Percentiles rank a stretch among this genome's conserved stretches.
Conservation (phyloP, 2,888 invertebrate genomes). For the Penaeus monodon region DNA sequence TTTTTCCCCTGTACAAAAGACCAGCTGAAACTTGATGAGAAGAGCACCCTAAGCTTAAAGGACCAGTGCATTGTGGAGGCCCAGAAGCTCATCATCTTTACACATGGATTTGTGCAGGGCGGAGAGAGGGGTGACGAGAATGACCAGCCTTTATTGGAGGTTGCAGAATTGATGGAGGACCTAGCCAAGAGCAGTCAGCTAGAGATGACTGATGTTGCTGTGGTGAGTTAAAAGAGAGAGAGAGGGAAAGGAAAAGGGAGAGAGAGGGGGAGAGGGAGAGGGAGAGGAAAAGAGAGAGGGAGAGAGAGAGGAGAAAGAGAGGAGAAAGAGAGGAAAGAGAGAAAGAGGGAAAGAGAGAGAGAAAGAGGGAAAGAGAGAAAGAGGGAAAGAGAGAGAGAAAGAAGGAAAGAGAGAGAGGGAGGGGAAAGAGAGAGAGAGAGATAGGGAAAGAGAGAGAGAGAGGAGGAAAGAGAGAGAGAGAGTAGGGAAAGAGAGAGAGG, state of each 20-base stretch:
- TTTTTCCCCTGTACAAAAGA: not conserved
- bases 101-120: not conserved
- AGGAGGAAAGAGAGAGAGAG: too few relatives aligned
- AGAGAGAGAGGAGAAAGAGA: not conserved
- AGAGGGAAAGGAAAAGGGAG: not conserved
- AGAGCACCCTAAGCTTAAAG: not conserved
- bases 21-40: conserved; percentile 6
- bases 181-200: not conserved
- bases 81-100: not conserved
- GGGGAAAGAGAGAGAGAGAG: not conserved
- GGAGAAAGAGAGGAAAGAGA: not conserved
- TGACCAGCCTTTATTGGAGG: not conserved
- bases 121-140: too few relatives aligned
- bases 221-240: not conserved
- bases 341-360: not conserved
- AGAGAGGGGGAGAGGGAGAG: not conserved
- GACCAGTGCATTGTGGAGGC: conserved; percentile 19
- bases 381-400: too few relatives aligned
- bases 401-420: not conserved
- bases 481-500: not conserved
- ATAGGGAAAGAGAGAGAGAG: too few relatives aligned
- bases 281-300: not conserved
- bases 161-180: conserved; percentile 7
- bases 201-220: conserved; percentile 21
- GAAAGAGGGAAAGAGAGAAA: not conserved